Evolutionary conservation across 2,797 vertebrate genomes (phyloP).

Genomic region (Glyptemys insculpta): DNA sequence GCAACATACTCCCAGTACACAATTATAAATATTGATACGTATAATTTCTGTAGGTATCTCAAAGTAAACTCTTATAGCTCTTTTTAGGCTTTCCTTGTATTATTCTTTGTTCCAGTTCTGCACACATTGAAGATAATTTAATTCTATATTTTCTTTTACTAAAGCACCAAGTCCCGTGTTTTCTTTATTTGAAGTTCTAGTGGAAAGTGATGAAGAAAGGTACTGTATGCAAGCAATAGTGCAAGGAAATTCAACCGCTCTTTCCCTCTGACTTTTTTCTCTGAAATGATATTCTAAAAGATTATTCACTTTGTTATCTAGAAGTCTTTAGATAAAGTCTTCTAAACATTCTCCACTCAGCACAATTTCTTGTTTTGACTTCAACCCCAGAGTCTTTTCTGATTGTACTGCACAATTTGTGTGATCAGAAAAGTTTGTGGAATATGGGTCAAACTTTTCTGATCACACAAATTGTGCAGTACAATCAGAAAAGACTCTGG

Average conservation of each 20-base stretch:
- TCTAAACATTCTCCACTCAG: neutral
- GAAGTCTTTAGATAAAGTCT: neutral
- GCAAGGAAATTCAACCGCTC: neutral
- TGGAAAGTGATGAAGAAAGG: neutral
- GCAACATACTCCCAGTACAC: neutral
- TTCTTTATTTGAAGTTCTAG: neutral
- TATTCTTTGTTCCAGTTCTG: neutral
- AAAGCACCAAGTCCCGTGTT: neutral
- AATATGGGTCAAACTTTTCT: neutral
- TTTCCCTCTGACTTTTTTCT: neutral
- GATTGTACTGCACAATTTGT: neutral
- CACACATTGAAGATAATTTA: neutral
- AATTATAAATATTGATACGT: neutral
- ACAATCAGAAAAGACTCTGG: too few species aligned
- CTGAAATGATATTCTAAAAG: accelerated
- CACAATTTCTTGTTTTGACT: neutral
- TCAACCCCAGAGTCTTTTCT: neutral
- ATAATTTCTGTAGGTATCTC: neutral
- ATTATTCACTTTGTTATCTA: neutral
- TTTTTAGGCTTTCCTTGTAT: neutral
- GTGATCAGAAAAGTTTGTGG: neutral
- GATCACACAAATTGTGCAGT: too few species aligned
- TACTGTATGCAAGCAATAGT: neutral
- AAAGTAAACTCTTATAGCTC: neutral
- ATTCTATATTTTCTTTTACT: neutral